A percentile compares a stretch with the other conserved stretches of the same genome.
These are phyloP conservation scores for Gorsachius magnificus DNA, from an alignment of 2,797 vertebrate genomes.

Conservation along the genomic window DNA sequence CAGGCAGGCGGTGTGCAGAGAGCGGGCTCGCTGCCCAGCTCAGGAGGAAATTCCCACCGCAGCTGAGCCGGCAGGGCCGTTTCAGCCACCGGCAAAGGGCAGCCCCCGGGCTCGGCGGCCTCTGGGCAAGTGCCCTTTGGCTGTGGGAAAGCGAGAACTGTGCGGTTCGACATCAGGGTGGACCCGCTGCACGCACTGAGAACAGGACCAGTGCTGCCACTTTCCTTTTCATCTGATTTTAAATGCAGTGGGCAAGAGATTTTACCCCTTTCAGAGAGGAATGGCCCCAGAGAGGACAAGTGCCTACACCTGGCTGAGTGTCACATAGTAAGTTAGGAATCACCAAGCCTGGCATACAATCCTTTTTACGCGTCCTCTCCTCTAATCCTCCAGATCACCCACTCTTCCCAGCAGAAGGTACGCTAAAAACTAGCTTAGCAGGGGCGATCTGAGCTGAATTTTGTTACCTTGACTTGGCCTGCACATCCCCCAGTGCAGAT, in stretches of 20 bases:
- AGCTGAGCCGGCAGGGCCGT: neutral
- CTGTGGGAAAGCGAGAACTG: neutral
- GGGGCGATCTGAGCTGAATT: neutral
- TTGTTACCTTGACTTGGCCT: neutral
- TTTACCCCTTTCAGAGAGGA: neutral
- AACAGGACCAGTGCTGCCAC: neutral
- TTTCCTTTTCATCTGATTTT: neutral
- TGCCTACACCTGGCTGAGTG: neutral
- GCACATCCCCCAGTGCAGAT: neutral
- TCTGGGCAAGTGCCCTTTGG: neutral
- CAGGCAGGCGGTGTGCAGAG: rapidly evolving
- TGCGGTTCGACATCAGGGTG: neutral
- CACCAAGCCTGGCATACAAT: neutral
- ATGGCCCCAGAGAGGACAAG: neutral
- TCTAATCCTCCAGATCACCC: neutral
- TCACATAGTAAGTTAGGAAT: neutral
- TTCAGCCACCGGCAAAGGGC: neutral
- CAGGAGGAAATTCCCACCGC: neutral
- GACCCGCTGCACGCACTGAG: rapidly evolving
- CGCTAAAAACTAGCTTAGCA: neutral
- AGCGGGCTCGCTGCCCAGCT: neutral
- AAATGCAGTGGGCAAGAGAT: neutral
- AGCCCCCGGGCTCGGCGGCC: neutral
- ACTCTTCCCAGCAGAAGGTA: neutral
- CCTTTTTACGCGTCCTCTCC: neutral